Conservation (phyloP, 1,140 invertebrate genomes). For the Drosophila melanica region DNA sequence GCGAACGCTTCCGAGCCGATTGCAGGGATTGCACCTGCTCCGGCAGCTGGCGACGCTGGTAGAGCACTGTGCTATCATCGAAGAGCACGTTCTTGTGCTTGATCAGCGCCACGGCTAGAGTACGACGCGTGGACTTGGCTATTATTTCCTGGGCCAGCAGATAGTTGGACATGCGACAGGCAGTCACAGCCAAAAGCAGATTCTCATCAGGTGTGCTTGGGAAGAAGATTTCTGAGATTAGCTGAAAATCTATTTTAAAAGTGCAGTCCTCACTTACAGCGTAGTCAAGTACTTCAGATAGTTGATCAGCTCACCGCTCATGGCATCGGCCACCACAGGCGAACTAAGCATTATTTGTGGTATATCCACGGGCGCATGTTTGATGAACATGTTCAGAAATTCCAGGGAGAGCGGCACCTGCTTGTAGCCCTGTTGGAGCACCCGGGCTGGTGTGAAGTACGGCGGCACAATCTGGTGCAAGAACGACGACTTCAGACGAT, state of each 20-base stretch:
- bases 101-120: slow-evolving; percentile 70
- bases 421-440: slow-evolving; percentile 70
- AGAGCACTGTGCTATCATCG: slow-evolving; percentile 76
- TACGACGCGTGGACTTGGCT: slow-evolving; percentile 58
- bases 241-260: neutral
- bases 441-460: slow-evolving; percentile 66
- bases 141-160: slow-evolving; percentile 73
- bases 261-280: slow-evolving; percentile 53
- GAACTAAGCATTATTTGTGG: slow-evolving; percentile 75
- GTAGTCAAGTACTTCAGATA: slow-evolving; percentile 71
- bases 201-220: slow-evolving; percentile 71
- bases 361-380: slow-evolving; percentile 67
- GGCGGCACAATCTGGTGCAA: slow-evolving; percentile 70
- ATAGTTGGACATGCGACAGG: slow-evolving; percentile 82
- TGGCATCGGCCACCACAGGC: slow-evolving; percentile 77
- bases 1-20: slow-evolving; percentile 25
- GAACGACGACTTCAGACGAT: slow-evolving; percentile 70
- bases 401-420: slow-evolving; percentile 73
- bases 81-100: slow-evolving; percentile 79
- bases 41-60: slow-evolving; percentile 60
- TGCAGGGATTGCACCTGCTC: slow-evolving; percentile 16
- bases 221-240: neutral
- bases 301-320: slow-evolving; percentile 76
- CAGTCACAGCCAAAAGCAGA: slow-evolving; percentile 71
- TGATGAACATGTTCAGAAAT: slow-evolving; percentile 81